Percentiles rank a stretch among this genome's conserved stretches.
Conservation (phyloP, 2,797 vertebrate genomes). For the Myotis myotis region DNA sequence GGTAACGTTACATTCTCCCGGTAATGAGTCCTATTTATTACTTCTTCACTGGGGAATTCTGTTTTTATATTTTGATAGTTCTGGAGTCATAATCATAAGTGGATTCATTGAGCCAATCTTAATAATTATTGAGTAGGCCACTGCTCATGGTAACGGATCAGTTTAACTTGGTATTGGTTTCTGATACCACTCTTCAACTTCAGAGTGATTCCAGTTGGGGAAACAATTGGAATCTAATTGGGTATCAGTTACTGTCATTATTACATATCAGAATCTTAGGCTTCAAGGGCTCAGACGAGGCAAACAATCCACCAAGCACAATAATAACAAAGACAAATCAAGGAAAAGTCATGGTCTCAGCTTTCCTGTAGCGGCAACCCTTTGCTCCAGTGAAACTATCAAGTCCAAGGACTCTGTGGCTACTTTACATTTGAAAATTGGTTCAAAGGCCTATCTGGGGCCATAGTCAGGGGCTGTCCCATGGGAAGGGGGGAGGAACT, state of each 20-base stretch:
- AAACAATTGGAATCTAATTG: background rate
- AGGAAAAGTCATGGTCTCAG: background rate
- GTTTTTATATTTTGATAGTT: slow-evolving; percentile 61
- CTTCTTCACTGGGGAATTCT: slow-evolving; percentile 3
- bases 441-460: background rate
- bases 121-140: slow-evolving; percentile 62
- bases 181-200: background rate
- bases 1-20: slow-evolving; percentile 35
- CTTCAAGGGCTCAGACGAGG: background rate
- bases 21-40: slow-evolving; percentile 60
- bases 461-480: background rate
- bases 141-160: background rate
- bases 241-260: background rate
- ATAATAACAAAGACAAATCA: background rate
- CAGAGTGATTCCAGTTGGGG: background rate
- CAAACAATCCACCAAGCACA: background rate
- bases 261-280: background rate
- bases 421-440: background rate
- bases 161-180: slow-evolving; percentile 26
- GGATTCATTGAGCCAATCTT: slow-evolving; percentile 33
- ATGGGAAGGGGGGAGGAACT: background rate
- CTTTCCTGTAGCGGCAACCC: background rate
- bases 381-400: background rate
- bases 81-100: slow-evolving; percentile 52
- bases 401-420: background rate